These are phyloP conservation scores for Talpa occidentalis DNA, from an alignment of 2,113 vertebrate genomes.

Conservation along the genomic window DNA sequence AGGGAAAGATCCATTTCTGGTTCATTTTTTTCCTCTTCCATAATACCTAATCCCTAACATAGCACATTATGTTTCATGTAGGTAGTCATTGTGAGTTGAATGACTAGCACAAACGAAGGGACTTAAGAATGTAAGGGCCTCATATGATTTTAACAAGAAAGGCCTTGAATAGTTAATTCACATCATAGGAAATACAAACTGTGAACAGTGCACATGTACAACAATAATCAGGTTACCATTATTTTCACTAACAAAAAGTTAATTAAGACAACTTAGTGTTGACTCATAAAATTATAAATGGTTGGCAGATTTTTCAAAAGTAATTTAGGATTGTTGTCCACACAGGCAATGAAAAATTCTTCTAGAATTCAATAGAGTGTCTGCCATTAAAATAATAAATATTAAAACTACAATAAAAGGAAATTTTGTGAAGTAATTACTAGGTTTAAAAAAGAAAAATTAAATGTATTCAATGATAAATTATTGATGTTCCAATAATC, in stretches of 20 bases:
- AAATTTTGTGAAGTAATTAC: neutral
- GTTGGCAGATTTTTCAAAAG: neutral
- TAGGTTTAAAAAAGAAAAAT: neutral
- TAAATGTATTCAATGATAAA: neutral
- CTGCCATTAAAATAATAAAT: conserved; percentile 35
- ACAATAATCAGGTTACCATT: neutral
- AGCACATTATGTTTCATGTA: neutral
- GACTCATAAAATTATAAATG: neutral
- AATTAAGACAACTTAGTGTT: neutral
- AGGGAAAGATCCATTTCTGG: neutral
- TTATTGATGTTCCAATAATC: neutral
- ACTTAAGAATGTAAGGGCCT: neutral
- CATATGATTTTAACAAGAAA: neutral
- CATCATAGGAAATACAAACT: neutral
- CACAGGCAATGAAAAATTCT: neutral
- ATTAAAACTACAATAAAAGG: neutral
- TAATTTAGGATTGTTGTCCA: neutral
- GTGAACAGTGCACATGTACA: neutral
- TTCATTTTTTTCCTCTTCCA: neutral
- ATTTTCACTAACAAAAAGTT: conserved; percentile 14
- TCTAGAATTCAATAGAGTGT: neutral
- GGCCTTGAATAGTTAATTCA: neutral
- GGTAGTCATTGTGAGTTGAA: neutral
- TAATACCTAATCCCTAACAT: neutral
- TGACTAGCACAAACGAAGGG: neutral